Evolutionary conservation across 2,797 vertebrate genomes (phyloP).

Genomic region (Threskiornis aethiopicus): DNA sequence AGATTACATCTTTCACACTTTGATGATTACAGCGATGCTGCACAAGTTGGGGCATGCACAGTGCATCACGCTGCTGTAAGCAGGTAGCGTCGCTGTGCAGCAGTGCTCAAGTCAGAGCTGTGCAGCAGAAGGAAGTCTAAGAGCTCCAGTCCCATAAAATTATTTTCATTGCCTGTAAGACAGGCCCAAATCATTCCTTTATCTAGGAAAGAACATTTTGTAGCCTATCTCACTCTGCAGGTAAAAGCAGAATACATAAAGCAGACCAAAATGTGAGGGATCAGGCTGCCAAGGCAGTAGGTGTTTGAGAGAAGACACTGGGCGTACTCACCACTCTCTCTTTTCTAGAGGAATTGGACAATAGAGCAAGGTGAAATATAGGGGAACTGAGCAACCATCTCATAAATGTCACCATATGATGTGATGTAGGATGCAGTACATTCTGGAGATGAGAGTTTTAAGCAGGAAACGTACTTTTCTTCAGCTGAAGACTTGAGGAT

Average conservation of each 20-base stretch:
- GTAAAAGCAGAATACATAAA: not conserved
- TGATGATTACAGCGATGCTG: not conserved
- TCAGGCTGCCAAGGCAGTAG: not conserved
- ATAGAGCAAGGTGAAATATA: not conserved
- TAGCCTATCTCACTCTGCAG: not conserved
- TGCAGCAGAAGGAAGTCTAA: not conserved
- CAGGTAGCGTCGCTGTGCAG: accelerated
- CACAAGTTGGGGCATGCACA: accelerated
- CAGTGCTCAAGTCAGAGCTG: not conserved
- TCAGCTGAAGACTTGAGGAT: not conserved
- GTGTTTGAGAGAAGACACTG: not conserved
- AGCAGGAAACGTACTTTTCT: not conserved
- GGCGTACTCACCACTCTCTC: not conserved
- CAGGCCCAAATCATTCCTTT: not conserved
- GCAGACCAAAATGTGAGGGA: not conserved
- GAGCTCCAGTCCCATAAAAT: not conserved
- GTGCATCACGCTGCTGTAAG: not conserved
- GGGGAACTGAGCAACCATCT: not conserved
- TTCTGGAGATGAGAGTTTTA: not conserved
- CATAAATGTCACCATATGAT: not conserved
- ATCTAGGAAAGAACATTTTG: not conserved
- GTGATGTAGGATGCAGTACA: not conserved
- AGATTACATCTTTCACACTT: not conserved
- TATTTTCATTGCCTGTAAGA: not conserved
- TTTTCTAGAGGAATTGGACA: not conserved